These are phyloP conservation scores for Acrocephalus arundinaceus DNA, from an alignment of 2,113 vertebrate species.

Conservation along the genomic window DNA sequence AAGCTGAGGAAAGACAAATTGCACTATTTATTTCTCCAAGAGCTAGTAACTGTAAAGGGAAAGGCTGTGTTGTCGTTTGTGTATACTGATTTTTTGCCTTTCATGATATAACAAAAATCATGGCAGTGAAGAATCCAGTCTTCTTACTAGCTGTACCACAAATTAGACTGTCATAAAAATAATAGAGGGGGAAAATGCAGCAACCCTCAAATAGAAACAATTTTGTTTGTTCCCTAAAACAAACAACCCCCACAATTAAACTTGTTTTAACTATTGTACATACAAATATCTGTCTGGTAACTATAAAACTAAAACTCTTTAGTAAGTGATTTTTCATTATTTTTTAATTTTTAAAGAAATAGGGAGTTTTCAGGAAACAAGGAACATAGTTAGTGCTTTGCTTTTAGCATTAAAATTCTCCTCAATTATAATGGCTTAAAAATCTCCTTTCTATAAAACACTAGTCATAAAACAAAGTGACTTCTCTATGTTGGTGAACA, in stretches of 20 bases:
- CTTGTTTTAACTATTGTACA: not conserved
- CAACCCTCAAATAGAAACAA: not conserved
- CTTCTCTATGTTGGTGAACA: accelerated
- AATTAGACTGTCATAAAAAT: not conserved
- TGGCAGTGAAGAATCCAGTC: not conserved
- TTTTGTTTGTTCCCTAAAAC: not conserved
- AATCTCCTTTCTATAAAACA: not conserved
- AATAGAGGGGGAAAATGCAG: accelerated
- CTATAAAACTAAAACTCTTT: not conserved
- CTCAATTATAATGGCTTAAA: not conserved
- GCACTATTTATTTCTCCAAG: not conserved
- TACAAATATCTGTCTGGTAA: not conserved
- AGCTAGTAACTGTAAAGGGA: not conserved
- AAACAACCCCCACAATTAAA: not conserved
- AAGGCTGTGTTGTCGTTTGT: not conserved
- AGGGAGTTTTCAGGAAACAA: not conserved
- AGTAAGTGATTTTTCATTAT: not conserved
- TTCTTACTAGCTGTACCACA: not conserved
- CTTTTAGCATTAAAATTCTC: not conserved
- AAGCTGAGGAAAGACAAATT: not conserved
- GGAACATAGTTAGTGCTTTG: not conserved
- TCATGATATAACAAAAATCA: not conserved
- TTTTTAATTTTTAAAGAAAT: not conserved
- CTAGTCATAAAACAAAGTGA: not conserved
- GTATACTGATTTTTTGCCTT: not conserved